Evolutionary conservation across 1,140 invertebrate species (phyloP).

Genomic region (Drosophila paulistorum): DNA sequence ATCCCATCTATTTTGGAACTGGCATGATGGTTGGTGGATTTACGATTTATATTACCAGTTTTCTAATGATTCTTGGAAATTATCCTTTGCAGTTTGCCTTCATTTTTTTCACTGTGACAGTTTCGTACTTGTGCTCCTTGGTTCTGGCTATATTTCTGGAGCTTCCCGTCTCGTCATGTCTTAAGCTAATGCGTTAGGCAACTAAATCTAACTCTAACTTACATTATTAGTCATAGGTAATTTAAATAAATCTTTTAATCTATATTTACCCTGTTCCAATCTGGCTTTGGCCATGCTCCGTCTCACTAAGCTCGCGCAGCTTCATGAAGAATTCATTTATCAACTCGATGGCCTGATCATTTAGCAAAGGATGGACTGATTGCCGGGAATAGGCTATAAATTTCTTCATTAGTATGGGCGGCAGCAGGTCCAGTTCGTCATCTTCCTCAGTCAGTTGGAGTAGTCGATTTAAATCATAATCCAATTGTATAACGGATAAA

Average conservation of each 20-base stretch:
- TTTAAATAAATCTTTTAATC: conserved; percentile 38
- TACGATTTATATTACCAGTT: not conserved
- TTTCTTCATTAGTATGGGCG: conserved; percentile 90
- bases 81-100: conserved; percentile 60
- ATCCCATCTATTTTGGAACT: conserved; percentile 71
- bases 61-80: not conserved
- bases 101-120: conserved; percentile 68
- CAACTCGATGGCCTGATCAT: conserved; percentile 87
- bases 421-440: conserved; percentile 89
- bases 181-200: conserved; percentile 84
- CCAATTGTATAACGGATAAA: conserved; percentile 36
- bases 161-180: conserved; percentile 83
- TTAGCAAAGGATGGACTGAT: conserved; percentile 93
- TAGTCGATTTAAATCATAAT: conserved; percentile 84
- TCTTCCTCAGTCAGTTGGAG: conserved; percentile 84
- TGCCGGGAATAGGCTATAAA: conserved; percentile 95
- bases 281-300: conserved; percentile 36
- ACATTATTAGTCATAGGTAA: conserved; percentile 38
- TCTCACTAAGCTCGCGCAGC: conserved; percentile 84
- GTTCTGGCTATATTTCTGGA: conserved; percentile 81
- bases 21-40: conserved; percentile 75
- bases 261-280: conserved; percentile 58
- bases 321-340: conserved; percentile 93
- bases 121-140: conserved; percentile 73
- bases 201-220: not conserved